These are phyloP conservation scores for Halcyon leucocephala DNA, from an alignment of 2,797 vertebrate genomes.

Conservation along the genomic window DNA sequence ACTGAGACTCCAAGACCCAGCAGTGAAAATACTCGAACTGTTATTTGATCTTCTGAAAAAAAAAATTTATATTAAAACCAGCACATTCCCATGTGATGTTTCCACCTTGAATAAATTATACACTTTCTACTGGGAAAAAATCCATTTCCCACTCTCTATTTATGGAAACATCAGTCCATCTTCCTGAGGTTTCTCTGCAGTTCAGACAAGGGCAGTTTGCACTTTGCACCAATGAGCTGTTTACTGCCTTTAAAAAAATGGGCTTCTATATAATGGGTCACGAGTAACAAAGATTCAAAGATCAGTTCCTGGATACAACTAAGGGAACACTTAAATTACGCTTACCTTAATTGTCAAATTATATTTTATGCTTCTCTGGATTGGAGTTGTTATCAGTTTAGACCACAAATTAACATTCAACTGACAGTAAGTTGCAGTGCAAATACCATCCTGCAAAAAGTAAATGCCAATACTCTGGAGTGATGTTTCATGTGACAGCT, in stretches of 20 bases:
- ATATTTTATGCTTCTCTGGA: background rate
- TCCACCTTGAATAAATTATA: conserved; percentile 41
- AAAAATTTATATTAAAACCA: background rate
- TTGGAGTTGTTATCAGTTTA: background rate
- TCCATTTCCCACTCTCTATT: background rate
- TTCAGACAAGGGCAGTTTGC: background rate
- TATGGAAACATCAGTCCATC: background rate
- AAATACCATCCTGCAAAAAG: background rate
- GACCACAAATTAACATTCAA: background rate
- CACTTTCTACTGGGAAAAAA: background rate
- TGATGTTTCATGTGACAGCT: background rate
- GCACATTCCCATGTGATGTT: background rate
- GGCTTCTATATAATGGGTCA: background rate
- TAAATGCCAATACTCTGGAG: background rate
- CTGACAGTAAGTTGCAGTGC: background rate
- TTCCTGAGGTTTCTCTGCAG: background rate
- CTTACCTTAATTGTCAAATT: background rate
- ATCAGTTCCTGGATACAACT: background rate
- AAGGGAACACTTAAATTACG: background rate
- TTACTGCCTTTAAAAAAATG: background rate
- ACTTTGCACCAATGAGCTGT: background rate
- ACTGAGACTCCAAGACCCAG: background rate
- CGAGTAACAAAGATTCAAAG: background rate
- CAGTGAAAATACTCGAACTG: background rate
- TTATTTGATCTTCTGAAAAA: background rate